phyloP scores from a whole-genome alignment of 2,113 vertebrate species.

The Microtus ochrogaster region DNA sequence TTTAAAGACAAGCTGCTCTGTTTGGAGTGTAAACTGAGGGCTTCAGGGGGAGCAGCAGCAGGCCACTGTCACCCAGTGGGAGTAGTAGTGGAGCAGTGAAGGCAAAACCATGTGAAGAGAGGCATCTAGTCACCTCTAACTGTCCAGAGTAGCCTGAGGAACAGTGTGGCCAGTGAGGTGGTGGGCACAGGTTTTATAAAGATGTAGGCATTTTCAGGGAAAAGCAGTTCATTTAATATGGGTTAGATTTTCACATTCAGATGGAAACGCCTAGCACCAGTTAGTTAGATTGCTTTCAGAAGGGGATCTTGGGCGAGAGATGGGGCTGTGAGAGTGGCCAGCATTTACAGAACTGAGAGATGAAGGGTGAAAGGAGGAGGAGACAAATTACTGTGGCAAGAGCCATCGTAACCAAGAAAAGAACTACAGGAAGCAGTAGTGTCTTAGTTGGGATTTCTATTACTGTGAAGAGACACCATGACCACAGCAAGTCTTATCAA shows the following conservation, averaged over 20 bases:
- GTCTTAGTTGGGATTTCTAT: background rate
- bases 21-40: background rate
- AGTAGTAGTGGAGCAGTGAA: too few relatives aligned
- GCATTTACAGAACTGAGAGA: background rate
- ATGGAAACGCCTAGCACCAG: background rate
- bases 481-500: background rate
- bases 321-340: background rate
- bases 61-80: background rate
- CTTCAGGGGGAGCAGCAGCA: background rate
- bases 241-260: background rate
- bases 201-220: background rate
- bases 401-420: background rate
- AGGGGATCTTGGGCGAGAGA: background rate
- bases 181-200: background rate
- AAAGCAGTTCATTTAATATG: background rate
- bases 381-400: background rate
- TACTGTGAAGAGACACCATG: background rate
- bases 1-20: background rate
- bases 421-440: background rate
- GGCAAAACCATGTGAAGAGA: background rate
- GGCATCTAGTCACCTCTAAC: background rate
- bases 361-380: background rate
- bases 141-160: background rate
- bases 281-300: background rate
- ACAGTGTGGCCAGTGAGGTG: too few relatives aligned